Evolutionary conservation across 2,888 invertebrate genomes (phyloP).

Genomic region (Creontiades dilutus): DNA sequence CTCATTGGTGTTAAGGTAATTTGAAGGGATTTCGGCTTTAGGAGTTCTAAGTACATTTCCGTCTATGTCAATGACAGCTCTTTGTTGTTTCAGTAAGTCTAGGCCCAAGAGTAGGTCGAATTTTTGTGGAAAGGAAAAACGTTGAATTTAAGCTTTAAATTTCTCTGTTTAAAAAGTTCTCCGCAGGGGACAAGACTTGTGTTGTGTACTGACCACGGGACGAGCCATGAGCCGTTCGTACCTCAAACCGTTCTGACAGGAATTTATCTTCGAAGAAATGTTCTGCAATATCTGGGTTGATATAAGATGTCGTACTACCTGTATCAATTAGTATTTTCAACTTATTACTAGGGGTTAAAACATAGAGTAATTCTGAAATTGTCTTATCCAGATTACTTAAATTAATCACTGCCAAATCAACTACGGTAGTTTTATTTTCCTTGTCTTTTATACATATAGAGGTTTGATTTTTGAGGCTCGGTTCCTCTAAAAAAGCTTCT

Average conservation of each 20-base stretch:
- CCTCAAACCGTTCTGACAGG: neutral
- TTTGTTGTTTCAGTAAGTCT: neutral
- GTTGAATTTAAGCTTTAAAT: conserved; percentile 34
- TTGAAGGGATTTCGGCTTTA: conserved; percentile 9
- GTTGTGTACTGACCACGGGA: neutral
- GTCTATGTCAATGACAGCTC: conserved; percentile 14
- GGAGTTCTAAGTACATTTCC: neutral
- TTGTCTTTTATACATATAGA: too few species aligned
- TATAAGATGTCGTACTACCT: too few species aligned
- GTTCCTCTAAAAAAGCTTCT: too few species aligned
- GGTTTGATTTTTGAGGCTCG: too few species aligned
- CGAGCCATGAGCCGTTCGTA: neutral
- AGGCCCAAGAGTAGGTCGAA: conserved; percentile 52
- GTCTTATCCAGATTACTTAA: too few species aligned
- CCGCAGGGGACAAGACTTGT: neutral
- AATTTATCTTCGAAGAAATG: too few species aligned
- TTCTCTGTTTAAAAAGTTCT: neutral
- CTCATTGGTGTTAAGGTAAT: neutral
- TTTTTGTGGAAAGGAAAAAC: conserved; percentile 14
- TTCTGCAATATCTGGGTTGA: too few species aligned
- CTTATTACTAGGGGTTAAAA: too few species aligned
- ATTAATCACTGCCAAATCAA: too few species aligned
- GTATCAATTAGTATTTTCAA: too few species aligned
- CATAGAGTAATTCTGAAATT: too few species aligned
- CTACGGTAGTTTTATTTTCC: too few species aligned